Evolutionary conservation across 2,797 vertebrate species (phyloP).

Genomic region (Strix occidentalis): DNA sequence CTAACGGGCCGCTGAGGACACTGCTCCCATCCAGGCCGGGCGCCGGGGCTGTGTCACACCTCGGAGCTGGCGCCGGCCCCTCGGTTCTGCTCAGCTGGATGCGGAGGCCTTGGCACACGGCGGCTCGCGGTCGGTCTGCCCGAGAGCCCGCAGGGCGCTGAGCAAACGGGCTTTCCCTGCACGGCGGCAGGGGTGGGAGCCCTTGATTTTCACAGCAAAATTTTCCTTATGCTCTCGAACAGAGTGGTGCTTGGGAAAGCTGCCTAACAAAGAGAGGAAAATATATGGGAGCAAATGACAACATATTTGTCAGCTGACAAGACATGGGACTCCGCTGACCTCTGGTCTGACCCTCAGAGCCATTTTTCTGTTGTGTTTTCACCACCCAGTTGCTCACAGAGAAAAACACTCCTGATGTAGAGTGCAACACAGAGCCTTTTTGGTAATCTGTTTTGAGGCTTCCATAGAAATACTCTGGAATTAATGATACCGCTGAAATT

Average conservation of each 20-base stretch:
- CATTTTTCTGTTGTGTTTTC: background rate
- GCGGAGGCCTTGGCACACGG: accelerated
- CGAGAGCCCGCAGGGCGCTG: background rate
- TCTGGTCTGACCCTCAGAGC: background rate
- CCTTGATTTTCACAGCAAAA: background rate
- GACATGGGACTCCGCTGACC: background rate
- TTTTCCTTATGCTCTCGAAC: background rate
- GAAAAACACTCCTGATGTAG: background rate
- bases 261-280: background rate
- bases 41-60: background rate
- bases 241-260: background rate
- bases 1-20: accelerated
- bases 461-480: background rate
- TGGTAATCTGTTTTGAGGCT: conserved; percentile 6
- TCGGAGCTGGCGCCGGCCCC: background rate
- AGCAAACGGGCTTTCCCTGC: background rate
- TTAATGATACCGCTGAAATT: conserved; percentile 2
- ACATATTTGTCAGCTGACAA: background rate
- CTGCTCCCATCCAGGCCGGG: background rate
- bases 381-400: background rate
- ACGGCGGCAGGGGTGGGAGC: background rate
- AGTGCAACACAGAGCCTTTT: background rate
- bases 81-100: background rate
- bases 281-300: background rate
- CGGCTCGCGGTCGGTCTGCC: too few relatives aligned